Evolutionary conservation across 2,888 invertebrate genomes (phyloP).

Genomic region (Sturmia bella): DNA sequence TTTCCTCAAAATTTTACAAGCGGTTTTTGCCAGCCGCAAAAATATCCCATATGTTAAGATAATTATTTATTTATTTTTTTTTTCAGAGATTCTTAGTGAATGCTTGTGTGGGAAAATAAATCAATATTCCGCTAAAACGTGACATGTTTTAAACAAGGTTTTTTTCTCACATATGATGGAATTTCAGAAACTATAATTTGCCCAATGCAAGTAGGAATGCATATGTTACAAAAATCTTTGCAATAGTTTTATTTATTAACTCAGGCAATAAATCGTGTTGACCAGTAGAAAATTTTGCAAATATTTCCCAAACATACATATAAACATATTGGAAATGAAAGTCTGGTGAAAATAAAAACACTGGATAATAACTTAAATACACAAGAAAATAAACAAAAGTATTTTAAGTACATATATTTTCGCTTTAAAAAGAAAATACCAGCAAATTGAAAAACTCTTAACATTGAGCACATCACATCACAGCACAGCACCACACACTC

Average conservation of each 20-base stretch:
- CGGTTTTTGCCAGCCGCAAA: background rate
- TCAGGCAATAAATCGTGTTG: slow-evolving; percentile 54
- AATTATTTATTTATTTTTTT: slow-evolving; percentile 50
- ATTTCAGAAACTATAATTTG: slow-evolving; percentile 19
- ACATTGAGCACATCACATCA: slow-evolving; percentile 40
- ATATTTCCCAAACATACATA: slow-evolving; percentile 44
- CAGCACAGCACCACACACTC: background rate
- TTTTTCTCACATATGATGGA: slow-evolving; percentile 53
- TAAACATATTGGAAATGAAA: background rate
- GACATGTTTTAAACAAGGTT: slow-evolving; percentile 36
- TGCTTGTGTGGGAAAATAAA: slow-evolving; percentile 49
- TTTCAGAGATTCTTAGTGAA: slow-evolving; percentile 25
- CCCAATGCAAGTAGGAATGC: slow-evolving; percentile 1
- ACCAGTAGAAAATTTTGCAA: slow-evolving; percentile 62
- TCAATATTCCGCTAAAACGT: slow-evolving; percentile 29
- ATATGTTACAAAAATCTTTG: slow-evolving; percentile 52
- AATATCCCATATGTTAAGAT: slow-evolving; percentile 56
- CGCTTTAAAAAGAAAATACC: slow-evolving; percentile 47
- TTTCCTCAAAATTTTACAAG: slow-evolving; percentile 30
- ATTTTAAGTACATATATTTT: background rate
- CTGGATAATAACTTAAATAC: slow-evolving; percentile 7
- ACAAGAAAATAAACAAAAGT: background rate
- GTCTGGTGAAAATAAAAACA: background rate
- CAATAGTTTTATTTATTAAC: slow-evolving; percentile 57
- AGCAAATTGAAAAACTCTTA: slow-evolving; percentile 53